Base-by-base conservation (phyloP, 2,888 invertebrate genomes). In the Metopia argyrocephala region DNA sequence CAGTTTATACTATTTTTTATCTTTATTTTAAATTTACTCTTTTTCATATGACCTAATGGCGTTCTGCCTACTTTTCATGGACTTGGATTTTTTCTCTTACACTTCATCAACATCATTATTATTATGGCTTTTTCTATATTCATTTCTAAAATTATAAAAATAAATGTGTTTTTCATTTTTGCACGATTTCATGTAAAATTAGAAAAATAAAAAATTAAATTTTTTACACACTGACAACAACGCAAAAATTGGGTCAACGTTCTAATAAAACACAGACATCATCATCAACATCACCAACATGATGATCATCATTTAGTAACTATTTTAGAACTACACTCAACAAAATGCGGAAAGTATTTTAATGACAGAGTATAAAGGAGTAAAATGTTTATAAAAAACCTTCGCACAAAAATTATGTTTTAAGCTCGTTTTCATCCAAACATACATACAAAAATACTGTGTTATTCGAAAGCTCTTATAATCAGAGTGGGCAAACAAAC, bases 191-290 rank as follows among this genome's bases (percentile, higher is more conserved):
- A 66, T 66, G 54, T 54, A 45, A 66, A 54, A 56, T 66, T 15
- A 18, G 31, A 66, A 38, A n/a, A 54, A 23, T 12, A 38, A 65
- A 54, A 56, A 54, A 62, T 59, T 20, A 7, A 76, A n/a, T n/a
- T 62, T 61, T 76, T 76, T 68, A 54, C 75, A 76, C 68, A 68
- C 21, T 68, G 61, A 31, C 68, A 68, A 27, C 31, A 52, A n/a
- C n/a, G n/a, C n/a, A 62, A 54, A 45, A 76, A 54, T 21, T 76
- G 54, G 75, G 75, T 62, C 75, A 76, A 76, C 75, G 75, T 68
- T 76, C 68, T 62, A 68, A 68, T 68, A 62, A 68, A 76, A 75
- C 25, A 54, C 38, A 66, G 15, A 38, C 12, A 38, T 15, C 15
- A 38, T 38, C 38, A 38, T 38, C n/a, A n/a, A 6, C 7, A 45